phyloP scores from a whole-genome alignment of 2,888 invertebrate species.

The Keiferia lycopersicella region DNA sequence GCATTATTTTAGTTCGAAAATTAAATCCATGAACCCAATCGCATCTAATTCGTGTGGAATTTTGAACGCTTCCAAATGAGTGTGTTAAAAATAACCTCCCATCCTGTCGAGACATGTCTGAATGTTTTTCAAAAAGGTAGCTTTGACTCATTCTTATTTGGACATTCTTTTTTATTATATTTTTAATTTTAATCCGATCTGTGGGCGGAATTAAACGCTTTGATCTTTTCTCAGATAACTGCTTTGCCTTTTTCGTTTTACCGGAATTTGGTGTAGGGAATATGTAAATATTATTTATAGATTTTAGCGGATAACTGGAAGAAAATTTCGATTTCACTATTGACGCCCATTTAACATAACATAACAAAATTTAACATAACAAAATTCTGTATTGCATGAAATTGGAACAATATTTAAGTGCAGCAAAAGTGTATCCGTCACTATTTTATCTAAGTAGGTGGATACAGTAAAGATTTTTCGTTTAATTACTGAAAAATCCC shows the following conservation, averaged over 20 bases:
- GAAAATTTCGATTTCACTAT: too few relatives aligned
- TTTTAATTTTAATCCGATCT: slow-evolving; percentile 8
- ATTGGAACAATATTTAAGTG: too few relatives aligned
- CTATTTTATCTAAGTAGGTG: too few relatives aligned
- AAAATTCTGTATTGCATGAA: too few relatives aligned
- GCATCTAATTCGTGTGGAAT: slow-evolving; percentile 11
- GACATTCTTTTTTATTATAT: slow-evolving; percentile 20
- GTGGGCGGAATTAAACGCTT: slow-evolving; percentile 13
- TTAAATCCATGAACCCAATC: background rate
- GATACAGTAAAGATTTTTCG: too few relatives aligned
- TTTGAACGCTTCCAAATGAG: slow-evolving; percentile 26
- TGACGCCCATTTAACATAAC: too few relatives aligned
- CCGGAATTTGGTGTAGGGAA: too few relatives aligned
- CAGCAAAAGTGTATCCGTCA: too few relatives aligned
- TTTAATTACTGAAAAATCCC: too few relatives aligned
- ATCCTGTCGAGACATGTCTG: slow-evolving; percentile 48
- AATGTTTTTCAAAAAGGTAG: slow-evolving; percentile 29
- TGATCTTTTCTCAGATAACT: slow-evolving; percentile 2
- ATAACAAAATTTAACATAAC: too few relatives aligned
- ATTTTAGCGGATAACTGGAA: too few relatives aligned
- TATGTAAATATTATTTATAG: too few relatives aligned
- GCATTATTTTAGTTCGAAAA: background rate
- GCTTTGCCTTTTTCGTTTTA: background rate
- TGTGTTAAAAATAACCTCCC: slow-evolving; percentile 36
- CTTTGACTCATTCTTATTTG: slow-evolving; percentile 48